Base-by-base conservation (phyloP, 2,797 vertebrate genomes). In the Borostomias antarcticus region DNA sequence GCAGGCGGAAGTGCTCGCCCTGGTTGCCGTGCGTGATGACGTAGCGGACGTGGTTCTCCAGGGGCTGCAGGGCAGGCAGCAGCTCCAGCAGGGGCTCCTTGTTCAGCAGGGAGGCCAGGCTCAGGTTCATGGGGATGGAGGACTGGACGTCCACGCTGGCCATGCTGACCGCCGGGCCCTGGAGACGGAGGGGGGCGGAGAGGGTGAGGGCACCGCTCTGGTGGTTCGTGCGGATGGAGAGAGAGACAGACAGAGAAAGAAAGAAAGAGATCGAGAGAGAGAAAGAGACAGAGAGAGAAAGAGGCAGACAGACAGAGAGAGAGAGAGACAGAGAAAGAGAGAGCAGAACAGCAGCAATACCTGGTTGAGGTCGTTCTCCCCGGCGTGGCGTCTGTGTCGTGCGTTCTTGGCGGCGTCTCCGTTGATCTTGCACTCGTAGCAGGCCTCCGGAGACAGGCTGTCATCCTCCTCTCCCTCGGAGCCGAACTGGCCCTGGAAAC, bases 351-450 rank as follows among this genome's bases (percentile, higher is more conserved):
- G 19, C 3, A 4, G 8, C 66, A 0, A 17, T 79, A 93, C 88
- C 91, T 93, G 83, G 64, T 72, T 75, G 19, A 91, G 84, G 10
- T 84, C 81, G 0, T 94, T 95, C 83, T 77, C 69, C 0, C 86
- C 89, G 32, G 82, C 0, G 0, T 89, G 91, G 58, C 93, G 94
- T 35, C 84, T 90, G 64, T 94, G 92, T n/a, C 95, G 89, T 23
- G 89, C 89, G 8, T 51, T 85, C 85, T 95, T 93, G 56, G 89
- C 90, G 59, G 85, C 89, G 68, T 92, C 94, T 1, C 94, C 90
- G 0, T 96, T 98, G 83, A 96, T 93, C 91, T 97, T 98, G 81
- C 95, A 98, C 82, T 98, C 95, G 0, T 98, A 98, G 88, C 96
- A 97, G 80, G 93, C 89, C 80, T 98, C 94, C 0, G 93, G 92